Evolutionary conservation across 2,888 invertebrate genomes (phyloP), one percentile per base, ranked within the genome.

Genomic region (Nymphalis c-album): DNA sequence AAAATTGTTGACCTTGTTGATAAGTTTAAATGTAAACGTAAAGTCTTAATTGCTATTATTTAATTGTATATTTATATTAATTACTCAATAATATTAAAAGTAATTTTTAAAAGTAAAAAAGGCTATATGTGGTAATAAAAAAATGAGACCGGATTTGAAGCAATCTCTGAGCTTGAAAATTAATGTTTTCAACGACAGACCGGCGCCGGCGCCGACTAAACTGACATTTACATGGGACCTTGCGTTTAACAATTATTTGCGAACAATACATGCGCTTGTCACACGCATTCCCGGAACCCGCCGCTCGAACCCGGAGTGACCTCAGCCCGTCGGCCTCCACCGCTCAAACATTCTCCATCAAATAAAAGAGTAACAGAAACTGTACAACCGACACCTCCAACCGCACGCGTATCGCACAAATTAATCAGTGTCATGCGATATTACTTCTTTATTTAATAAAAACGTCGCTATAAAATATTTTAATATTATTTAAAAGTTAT

Each of bases 161-260:
- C 75, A 72, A 70, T 69, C 63, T 64, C 71, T 65, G 63, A 70
- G 69, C 71, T 72, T 70, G 69, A 74, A 68, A 73, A 76, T 70
- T 70, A 70, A 70, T 74, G 71, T 72, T 69, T 73, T 70, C 70
- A 70, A 72, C 76, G 76, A 64, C 80, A 75, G 80, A 80, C 76
- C 80, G 82, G 85, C 87, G 87, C 85, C 81, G 84, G 84, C 86
- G 86, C 83, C 85, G 78, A 72, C 76, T 75, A 78, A 80, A 78
- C 77, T 91, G 90, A 90, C 90, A 91, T 91, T 91, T 90, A 80
- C 81, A 82, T 69, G 78, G 82, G 86, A 85, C 90, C 90, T 90
- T 90, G 77, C 77, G 71, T 74, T 75, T 69, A 74, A 73, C 77
- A 77, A 77, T 77, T 31, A 31, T 31, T 78, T 76, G 76, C 78